phyloP scores from a whole-genome alignment of 2,888 invertebrate species.

The Baccha elongata region DNA sequence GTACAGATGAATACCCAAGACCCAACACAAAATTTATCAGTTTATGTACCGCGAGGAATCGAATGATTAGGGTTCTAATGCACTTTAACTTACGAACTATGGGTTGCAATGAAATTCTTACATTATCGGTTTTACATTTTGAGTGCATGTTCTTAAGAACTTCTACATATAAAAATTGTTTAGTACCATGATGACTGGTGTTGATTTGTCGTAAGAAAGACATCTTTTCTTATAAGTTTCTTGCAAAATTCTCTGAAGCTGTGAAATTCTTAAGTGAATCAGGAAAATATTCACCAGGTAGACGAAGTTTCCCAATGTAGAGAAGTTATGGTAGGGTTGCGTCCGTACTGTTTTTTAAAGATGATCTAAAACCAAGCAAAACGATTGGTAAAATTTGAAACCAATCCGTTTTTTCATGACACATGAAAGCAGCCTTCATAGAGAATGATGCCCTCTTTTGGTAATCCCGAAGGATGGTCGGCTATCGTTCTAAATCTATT shows the following conservation, averaged over 20 bases:
- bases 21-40: too few species aligned
- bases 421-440: constrained; percentile 77
- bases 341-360: constrained; percentile 76
- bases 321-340: too few species aligned
- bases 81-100: too few species aligned
- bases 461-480: constrained; percentile 80
- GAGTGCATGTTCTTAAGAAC: constrained; percentile 15
- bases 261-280: background rate
- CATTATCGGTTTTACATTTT: too few species aligned
- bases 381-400: constrained; percentile 76
- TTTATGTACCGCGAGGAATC: too few species aligned
- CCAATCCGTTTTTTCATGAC: constrained; percentile 75
- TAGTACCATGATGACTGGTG: constrained; percentile 2
- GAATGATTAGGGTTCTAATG: too few species aligned
- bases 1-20: too few species aligned
- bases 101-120: too few species aligned
- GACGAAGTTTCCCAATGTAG: constrained; percentile 71
- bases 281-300: constrained; percentile 70
- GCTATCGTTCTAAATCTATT: constrained; percentile 78
- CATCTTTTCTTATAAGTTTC: constrained; percentile 13
- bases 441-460: constrained; percentile 79
- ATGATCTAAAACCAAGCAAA: constrained; percentile 77
- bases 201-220: constrained; percentile 5
- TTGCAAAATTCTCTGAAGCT: constrained; percentile 5
- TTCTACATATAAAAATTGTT: constrained; percentile 6